A percentile compares a stretch with the other conserved stretches of the same genome.
These are phyloP conservation scores for Patella pellucida DNA, from an alignment of 2,888 invertebrate genomes.

Conservation along the genomic window DNA sequence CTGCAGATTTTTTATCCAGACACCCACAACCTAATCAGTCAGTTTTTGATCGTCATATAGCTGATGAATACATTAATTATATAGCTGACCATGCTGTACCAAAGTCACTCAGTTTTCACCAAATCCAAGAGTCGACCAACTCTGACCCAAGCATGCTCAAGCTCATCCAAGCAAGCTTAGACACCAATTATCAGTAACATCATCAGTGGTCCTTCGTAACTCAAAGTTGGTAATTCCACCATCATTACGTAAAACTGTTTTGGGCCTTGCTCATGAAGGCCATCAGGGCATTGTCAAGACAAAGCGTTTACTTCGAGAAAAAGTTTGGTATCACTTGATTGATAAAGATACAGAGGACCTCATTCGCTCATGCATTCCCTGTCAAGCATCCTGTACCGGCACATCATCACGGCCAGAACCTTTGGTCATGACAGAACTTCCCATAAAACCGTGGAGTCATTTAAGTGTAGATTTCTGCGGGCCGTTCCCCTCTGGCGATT, in stretches of 20 bases:
- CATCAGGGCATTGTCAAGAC: conserved; percentile 42
- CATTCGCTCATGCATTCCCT: conserved; percentile 28
- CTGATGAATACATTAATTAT: conserved; percentile 21
- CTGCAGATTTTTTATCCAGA: conserved; percentile 41
- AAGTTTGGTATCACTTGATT: conserved; percentile 29
- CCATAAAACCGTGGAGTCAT: conserved; percentile 27
- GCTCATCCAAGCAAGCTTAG: conserved; percentile 26
- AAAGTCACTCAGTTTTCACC: conserved; percentile 34
- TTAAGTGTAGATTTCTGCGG: conserved; percentile 35
- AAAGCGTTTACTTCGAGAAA: conserved; percentile 35
- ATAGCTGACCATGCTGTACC: conserved; percentile 33
- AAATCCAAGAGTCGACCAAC: too few relatives aligned
- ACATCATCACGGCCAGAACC: too few relatives aligned
- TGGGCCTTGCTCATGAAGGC: conserved; percentile 40
- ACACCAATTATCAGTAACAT: conserved; percentile 16
- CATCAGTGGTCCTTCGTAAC: conserved; percentile 20
- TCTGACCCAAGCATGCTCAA: conserved; percentile 23
- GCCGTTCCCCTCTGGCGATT: conserved; percentile 27
- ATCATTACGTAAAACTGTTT: conserved; percentile 26
- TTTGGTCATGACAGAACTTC: conserved; percentile 14
- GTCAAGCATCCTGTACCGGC: background rate
- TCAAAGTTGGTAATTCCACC: conserved; percentile 32
- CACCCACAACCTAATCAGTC: conserved; percentile 35
- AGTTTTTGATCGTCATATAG: conserved; percentile 11
- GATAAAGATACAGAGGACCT: conserved; percentile 9